phyloP scores from a whole-genome alignment of 2,797 vertebrate genomes.

The Cyprinella venusta region DNA sequence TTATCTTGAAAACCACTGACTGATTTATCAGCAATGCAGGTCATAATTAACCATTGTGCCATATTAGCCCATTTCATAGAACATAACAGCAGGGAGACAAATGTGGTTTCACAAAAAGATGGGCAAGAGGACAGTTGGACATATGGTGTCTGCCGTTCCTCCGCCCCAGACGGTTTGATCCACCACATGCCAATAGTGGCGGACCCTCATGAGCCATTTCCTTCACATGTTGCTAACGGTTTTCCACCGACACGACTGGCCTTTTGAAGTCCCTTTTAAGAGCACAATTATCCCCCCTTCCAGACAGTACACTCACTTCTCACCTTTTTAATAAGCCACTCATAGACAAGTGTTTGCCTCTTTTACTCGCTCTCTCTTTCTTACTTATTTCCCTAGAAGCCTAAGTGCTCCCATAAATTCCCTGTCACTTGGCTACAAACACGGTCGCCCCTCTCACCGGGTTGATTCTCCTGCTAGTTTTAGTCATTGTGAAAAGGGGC shows the following conservation, averaged over 20 bases:
- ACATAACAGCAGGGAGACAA: constrained; percentile 36
- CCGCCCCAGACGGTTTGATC: constrained; percentile 54
- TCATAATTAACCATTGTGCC: constrained; percentile 5
- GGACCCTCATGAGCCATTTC: constrained; percentile 50
- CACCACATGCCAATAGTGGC: constrained; percentile 49
- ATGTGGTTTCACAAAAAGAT: constrained; percentile 45
- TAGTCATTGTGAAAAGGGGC: constrained; percentile 69
- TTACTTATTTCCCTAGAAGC: constrained; percentile 58
- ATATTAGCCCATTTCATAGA: constrained; percentile 37
- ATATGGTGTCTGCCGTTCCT: constrained; percentile 56
- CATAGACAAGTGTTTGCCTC: constrained; percentile 74
- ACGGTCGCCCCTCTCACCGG: constrained; percentile 13
- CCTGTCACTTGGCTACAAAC: constrained; percentile 74
- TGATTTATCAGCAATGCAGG: background rate
- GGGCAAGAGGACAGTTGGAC: constrained; percentile 47
- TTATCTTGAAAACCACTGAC: background rate
- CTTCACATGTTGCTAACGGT: constrained; percentile 70
- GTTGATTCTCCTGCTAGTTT: constrained; percentile 59
- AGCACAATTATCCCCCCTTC: constrained; percentile 78
- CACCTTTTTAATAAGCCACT: constrained; percentile 86
- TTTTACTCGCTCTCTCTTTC: constrained; percentile 52
- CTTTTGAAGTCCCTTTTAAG: constrained; percentile 84
- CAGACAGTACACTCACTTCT: constrained; percentile 84
- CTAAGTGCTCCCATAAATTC: constrained; percentile 77
- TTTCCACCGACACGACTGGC: constrained; percentile 73